A percentile compares a stretch with the other conserved stretches of the same genome.
Conservation (phyloP, 1,140 invertebrate species). For the Mercenaria mercenaria region DNA sequence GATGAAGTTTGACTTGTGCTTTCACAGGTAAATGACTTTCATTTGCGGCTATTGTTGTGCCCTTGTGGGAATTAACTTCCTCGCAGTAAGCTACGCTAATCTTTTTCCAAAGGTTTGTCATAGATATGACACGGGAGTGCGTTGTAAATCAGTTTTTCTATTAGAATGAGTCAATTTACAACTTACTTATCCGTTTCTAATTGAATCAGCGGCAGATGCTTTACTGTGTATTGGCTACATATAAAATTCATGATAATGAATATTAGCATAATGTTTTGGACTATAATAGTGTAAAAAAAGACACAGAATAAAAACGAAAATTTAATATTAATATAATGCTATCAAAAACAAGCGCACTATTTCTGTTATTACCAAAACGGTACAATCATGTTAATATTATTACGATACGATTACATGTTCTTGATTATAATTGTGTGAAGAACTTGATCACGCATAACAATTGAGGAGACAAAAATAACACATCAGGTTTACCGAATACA, state of each 20-base stretch:
- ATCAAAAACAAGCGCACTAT: too few species aligned
- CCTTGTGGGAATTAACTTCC: constrained; percentile 23
- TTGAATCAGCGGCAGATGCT: background rate
- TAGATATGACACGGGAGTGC: constrained; percentile 11
- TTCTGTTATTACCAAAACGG: too few species aligned
- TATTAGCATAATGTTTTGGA: too few species aligned
- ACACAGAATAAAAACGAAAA: too few species aligned
- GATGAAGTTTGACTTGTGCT: constrained; percentile 21
- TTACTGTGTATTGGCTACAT: background rate
- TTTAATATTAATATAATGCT: too few species aligned
- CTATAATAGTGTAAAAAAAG: too few species aligned
- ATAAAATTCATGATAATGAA: background rate
- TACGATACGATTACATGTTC: too few species aligned
- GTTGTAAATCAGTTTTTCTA: constrained; percentile 6
- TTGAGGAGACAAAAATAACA: too few species aligned
- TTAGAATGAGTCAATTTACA: constrained; percentile 34
- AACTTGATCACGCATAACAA: too few species aligned
- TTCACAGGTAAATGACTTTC: constrained; percentile 33
- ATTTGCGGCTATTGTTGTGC: constrained; percentile 9
- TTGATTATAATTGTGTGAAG: too few species aligned
- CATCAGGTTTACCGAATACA: too few species aligned
- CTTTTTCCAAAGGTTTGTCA: constrained; percentile 2
- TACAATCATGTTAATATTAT: too few species aligned
- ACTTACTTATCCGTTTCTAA: constrained; percentile 3
- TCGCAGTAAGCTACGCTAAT: constrained; percentile 14